Percentiles rank a stretch among this genome's conserved stretches.
phyloP scores from a whole-genome alignment of 2,113 vertebrate genomes.

The Microtus montanus region DNA sequence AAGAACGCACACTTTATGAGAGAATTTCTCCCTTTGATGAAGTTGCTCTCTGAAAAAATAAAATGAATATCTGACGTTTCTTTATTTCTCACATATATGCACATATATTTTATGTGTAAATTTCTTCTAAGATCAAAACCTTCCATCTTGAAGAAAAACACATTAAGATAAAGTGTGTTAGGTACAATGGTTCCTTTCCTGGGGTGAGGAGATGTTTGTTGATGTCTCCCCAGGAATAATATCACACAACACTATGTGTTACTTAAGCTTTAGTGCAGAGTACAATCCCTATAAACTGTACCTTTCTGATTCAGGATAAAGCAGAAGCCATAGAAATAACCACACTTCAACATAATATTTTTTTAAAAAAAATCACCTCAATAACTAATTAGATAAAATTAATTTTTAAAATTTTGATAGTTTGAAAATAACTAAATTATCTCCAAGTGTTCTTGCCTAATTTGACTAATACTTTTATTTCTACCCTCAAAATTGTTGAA shows the following conservation, averaged over 20 bases:
- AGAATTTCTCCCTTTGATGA: neutral
- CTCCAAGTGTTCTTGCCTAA: constrained; percentile 7
- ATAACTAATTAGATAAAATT: constrained; percentile 44
- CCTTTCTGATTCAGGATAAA: constrained; percentile 7
- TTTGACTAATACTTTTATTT: constrained; percentile 46
- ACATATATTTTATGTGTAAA: neutral
- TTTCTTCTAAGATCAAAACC: neutral
- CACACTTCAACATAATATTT: neutral
- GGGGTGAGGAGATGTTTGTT: no score
- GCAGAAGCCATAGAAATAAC: neutral
- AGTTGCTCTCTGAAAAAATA: constrained; percentile 31
- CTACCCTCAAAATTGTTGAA: neutral
- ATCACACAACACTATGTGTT: neutral
- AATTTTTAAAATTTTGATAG: constrained; percentile 15
- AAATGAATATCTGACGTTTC: neutral
- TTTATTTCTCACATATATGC: neutral
- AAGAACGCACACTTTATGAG: neutral
- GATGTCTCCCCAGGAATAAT: neutral
- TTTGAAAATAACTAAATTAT: constrained; percentile 40
- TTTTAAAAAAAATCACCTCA: neutral
- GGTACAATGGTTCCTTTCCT: neutral
- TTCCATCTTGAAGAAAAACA: neutral
- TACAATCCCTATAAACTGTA: neutral
- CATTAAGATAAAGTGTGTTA: neutral
- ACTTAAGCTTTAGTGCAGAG: neutral